phyloP scores from a whole-genome alignment of 2,113 vertebrate genomes.

The Ochotona princeps region DNA sequence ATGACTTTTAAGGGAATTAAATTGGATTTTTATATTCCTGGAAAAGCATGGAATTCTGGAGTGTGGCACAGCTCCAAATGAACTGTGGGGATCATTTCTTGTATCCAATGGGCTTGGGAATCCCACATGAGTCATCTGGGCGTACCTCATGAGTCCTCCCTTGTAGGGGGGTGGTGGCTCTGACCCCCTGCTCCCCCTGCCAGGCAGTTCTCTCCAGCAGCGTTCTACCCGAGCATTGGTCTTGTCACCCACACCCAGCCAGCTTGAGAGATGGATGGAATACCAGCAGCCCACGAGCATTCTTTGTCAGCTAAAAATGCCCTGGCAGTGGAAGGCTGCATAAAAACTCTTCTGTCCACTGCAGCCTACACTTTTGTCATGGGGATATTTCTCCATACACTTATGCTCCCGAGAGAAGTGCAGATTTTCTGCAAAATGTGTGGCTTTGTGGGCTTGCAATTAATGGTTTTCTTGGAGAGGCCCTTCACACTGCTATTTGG shows the following conservation, averaged over 20 bases:
- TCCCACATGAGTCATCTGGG: not conserved
- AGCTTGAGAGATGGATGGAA: conserved; percentile 82
- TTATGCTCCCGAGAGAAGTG: conserved; percentile 29
- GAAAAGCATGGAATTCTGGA: not conserved
- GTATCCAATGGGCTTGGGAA: not conserved
- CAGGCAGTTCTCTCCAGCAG: conserved; percentile 63
- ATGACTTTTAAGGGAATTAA: not conserved
- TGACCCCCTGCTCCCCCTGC: not conserved
- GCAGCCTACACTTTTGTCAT: conserved; percentile 67
- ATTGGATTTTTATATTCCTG: not conserved
- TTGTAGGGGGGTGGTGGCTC: not conserved
- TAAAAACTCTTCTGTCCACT: conserved; percentile 67
- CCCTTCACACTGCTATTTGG: not conserved
- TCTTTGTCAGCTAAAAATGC: conserved; percentile 79
- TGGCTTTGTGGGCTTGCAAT: not conserved
- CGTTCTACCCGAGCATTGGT: conserved; percentile 58
- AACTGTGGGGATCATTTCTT: not conserved
- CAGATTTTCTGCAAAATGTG: conserved; percentile 41
- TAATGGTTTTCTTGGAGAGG: conserved; percentile 41
- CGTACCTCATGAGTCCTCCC: not conserved
- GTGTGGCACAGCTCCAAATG: not conserved
- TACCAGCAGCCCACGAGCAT: conserved; percentile 80
- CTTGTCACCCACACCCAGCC: conserved; percentile 70
- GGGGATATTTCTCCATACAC: conserved; percentile 63
- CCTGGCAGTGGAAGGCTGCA: conserved; percentile 62